A percentile compares a stretch with the other conserved stretches of the same genome.
These are phyloP conservation scores for Plebejus melissa DNA, from an alignment of 2,888 invertebrate genomes.

Conservation along the genomic window DNA sequence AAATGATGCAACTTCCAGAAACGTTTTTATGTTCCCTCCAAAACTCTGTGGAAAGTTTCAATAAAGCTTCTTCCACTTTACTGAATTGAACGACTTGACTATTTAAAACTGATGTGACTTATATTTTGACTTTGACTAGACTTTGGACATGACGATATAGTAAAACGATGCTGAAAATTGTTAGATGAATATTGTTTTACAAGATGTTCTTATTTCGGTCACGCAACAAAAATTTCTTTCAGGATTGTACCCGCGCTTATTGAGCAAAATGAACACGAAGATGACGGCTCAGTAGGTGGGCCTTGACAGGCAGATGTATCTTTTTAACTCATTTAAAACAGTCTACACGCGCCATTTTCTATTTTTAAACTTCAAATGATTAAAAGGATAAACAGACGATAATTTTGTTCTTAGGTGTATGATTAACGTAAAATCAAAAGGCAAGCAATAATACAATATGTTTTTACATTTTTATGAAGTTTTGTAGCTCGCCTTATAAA, in stretches of 20 bases:
- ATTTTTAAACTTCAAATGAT: conserved; percentile 45
- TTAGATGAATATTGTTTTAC: too few relatives aligned
- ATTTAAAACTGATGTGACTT: too few relatives aligned
- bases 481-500: not conserved
- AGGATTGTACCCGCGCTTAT: not conserved
- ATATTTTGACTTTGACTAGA: too few relatives aligned
- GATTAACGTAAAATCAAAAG: not conserved
- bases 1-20: too few relatives aligned
- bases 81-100: too few relatives aligned
- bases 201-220: not conserved
- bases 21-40: too few relatives aligned
- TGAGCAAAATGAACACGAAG: conserved; percentile 59
- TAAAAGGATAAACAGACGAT: conserved; percentile 31
- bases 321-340: conserved; percentile 52
- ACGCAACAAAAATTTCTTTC: not conserved
- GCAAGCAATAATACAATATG: not conserved
- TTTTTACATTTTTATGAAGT: not conserved
- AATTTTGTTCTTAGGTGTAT: not conserved
- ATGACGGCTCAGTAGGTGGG: conserved; percentile 67
- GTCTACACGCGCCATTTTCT: conserved; percentile 53
- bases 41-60: too few relatives aligned
- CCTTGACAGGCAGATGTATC: conserved; percentile 70
- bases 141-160: too few relatives aligned
- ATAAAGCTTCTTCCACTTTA: too few relatives aligned
- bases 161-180: too few relatives aligned